Base-by-base conservation (phyloP, 2,113 vertebrate genomes). In the Aramus guarauna region DNA sequence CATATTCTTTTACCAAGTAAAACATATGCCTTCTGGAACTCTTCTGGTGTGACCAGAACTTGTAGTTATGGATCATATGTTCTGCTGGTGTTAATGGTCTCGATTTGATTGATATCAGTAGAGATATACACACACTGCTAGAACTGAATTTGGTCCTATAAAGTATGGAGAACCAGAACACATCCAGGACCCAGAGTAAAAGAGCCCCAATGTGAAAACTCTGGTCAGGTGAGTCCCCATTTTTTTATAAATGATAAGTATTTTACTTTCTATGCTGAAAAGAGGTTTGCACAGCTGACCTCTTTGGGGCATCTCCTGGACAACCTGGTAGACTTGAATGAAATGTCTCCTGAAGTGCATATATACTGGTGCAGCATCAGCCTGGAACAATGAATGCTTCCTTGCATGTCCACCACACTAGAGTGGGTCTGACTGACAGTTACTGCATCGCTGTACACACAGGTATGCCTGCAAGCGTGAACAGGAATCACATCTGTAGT, bases 11-110 rank as follows among this genome's bases (percentile, higher is more conserved):
- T 94, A 88, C 91, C 73, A 95, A 93, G 74, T 66, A 94, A 96
- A 92, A 95, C 52, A 37, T 95, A 90, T 94, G 13, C 19, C 17
- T 82, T 11, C 41, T 90, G 86, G 90, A 96, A 96, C 9, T 73
- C 22, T 94, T 90, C 81, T 97, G 95, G 92, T 96, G 94, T 97
- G 94, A 97, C 91, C 90, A 93, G 78, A 94, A 91, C 94, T 91
- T 82, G 66, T 34, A 92, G 88, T 27, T 73, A 39, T 34, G 58
- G 89, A 91, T 92, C 73, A 85, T 41, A 47, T 85, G 45, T 85
- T 94, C 73, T 89, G 53, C 66, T 92, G 56, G 73, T 96, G 86
- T 91, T 97, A 92, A 97, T 58, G 37, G 48, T 32, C 52, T 78
- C 68, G 41, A 26, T 68, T 93, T 91, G 83, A 69, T 21, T 94